Conservation (phyloP, 2,113 vertebrate genomes). For the Odocoileus virginianus region DNA sequence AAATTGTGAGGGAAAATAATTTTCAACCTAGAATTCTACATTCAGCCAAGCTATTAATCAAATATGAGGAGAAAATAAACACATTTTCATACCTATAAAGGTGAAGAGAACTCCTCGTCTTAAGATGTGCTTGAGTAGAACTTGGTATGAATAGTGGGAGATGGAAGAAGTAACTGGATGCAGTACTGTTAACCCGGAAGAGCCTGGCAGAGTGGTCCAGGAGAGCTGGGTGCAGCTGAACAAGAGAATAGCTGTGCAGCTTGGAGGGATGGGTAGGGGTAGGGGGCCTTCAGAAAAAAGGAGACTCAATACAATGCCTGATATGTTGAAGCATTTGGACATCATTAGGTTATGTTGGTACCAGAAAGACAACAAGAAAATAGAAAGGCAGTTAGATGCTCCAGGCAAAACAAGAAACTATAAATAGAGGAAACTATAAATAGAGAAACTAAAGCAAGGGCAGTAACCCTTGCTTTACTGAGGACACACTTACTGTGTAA, state of each 20-base stretch:
- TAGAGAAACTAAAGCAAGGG: neutral
- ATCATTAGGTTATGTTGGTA: neutral
- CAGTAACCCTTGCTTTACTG: neutral
- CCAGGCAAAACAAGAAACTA: neutral
- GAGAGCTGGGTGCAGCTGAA: rapidly evolving
- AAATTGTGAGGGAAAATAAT: neutral
- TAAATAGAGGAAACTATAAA: neutral
- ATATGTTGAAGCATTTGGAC: neutral
- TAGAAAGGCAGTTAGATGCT: neutral
- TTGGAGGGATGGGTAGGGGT: neutral
- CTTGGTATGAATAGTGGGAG: neutral
- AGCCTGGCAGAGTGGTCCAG: neutral
- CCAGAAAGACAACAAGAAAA: neutral
- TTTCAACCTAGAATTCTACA: neutral
- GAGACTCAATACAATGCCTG: neutral
- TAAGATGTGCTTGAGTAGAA: neutral
- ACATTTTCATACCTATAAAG: neutral
- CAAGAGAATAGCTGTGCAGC: neutral
- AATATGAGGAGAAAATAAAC: neutral
- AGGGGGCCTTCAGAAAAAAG: neutral
- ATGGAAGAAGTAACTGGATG: neutral
- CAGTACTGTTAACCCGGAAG: neutral
- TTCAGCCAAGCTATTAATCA: neutral
- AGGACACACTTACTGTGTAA: neutral
- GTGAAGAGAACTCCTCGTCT: neutral